Evolutionary conservation across 2,888 invertebrate genomes (phyloP).

Genomic region (Erpobdella octoculata): DNA sequence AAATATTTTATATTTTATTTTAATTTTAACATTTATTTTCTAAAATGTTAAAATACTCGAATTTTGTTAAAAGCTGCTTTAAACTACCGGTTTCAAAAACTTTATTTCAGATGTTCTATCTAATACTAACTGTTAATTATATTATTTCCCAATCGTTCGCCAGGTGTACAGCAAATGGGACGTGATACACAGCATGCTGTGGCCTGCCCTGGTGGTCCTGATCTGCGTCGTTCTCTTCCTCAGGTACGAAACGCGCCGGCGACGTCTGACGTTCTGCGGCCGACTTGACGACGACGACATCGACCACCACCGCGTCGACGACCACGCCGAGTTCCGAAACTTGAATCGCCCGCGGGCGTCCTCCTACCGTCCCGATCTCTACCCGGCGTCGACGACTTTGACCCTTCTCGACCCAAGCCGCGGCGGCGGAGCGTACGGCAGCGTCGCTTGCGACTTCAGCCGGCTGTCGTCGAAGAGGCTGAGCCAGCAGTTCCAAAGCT

Average conservation of each 20-base stretch:
- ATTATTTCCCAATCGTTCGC: not conserved
- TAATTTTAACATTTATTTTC: too few species aligned
- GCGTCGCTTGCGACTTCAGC: not conserved
- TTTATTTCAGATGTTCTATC: not conserved
- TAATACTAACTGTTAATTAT: not conserved
- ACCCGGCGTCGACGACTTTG: conserved; percentile 25
- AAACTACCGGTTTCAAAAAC: not conserved
- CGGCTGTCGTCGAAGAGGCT: not conserved
- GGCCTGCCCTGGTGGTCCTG: conserved; percentile 37
- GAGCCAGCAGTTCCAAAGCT: conserved; percentile 5
- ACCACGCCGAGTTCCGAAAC: not conserved
- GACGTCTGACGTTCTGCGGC: conserved; percentile 33
- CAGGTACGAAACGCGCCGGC: conserved; percentile 33
- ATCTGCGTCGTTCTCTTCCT: conserved; percentile 37
- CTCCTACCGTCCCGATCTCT: not conserved
- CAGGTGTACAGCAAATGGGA: conserved; percentile 35
- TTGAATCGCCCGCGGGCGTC: not conserved
- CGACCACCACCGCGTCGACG: not conserved
- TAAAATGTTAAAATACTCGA: too few species aligned
- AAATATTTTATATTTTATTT: too few species aligned
- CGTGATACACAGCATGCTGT: conserved; percentile 39
- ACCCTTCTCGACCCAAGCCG: conserved; percentile 14
- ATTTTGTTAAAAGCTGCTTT: too few species aligned
- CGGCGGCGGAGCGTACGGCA: conserved; percentile 7
- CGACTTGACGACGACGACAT: conserved; percentile 8